Percentiles rank a stretch among this genome's conserved stretches.
Evolutionary conservation across 2,888 invertebrate species (phyloP).

Genomic region (Cancer borealis): DNA sequence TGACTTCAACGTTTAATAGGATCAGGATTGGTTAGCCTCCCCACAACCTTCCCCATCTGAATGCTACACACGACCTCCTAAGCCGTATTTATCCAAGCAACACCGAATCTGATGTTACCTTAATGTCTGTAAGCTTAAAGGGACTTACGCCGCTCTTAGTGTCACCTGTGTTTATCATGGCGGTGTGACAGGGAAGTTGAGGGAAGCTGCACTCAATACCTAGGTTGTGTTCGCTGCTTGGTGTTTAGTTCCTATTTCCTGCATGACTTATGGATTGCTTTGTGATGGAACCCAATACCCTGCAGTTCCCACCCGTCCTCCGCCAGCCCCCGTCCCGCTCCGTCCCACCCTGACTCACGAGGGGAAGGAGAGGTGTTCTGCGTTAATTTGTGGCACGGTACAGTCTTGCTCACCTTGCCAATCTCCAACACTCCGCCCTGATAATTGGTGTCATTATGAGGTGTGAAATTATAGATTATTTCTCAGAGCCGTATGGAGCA

Average conservation of each 20-base stretch:
- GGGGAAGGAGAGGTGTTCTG: neutral
- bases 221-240: neutral
- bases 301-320: neutral
- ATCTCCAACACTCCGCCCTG: neutral
- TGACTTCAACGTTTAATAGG: neutral
- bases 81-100: constrained; percentile 17
- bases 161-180: constrained; percentile 22
- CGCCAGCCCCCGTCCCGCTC: neutral
- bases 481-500: neutral
- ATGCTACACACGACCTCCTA: neutral
- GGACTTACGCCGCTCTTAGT: neutral
- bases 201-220: neutral
- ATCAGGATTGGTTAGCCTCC: neutral
- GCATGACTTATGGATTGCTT: neutral
- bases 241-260: neutral
- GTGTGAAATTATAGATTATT: constrained; percentile 25
- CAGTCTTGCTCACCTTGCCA: neutral
- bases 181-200: neutral
- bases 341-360: neutral
- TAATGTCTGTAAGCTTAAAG: neutral
- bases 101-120: neutral
- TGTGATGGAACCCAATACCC: neutral
- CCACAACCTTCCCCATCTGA: neutral
- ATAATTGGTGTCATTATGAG: constrained; percentile 34
- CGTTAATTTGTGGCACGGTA: neutral